A percentile compares a stretch with the other conserved stretches of the same genome.
Conservation (phyloP, 2,797 vertebrate genomes). For the Odontamblyopus rebecca region DNA sequence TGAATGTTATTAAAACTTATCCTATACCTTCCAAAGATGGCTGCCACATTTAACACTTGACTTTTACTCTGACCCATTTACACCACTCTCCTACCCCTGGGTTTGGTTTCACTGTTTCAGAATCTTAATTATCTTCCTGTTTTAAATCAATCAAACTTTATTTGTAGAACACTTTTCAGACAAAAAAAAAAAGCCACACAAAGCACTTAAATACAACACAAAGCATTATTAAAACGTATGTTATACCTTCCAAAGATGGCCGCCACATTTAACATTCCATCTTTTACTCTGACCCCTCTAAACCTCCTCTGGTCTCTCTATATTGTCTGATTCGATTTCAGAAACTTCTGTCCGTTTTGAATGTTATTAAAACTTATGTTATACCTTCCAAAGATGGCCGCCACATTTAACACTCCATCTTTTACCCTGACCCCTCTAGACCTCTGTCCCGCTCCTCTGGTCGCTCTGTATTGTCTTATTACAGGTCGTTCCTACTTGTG, state of each 20-base stretch:
- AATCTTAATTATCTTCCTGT: no score
- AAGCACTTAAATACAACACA: no score
- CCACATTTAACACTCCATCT: not conserved
- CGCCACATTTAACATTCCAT: not conserved
- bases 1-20: no score
- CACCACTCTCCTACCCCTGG: no score
- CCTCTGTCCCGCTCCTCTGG: not conserved
- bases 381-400: not conserved
- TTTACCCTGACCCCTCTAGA: not conserved
- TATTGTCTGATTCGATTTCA: slow-evolving; percentile 6
- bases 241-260: not conserved
- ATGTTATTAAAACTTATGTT: no score
- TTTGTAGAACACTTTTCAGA: no score
- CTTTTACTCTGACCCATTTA: no score
- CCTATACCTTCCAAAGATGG: not conserved
- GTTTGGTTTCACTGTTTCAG: no score
- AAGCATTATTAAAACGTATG: no score
- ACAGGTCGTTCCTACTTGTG: slow-evolving; percentile 44
- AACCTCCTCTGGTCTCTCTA: slow-evolving; percentile 2
- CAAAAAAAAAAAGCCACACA: no score
- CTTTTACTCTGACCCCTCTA: not conserved
- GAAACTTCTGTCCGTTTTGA: no score
- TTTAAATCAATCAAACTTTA: no score
- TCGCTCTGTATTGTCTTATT: slow-evolving; percentile 47
- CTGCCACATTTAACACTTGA: not conserved